These are phyloP conservation scores for Apocheima hispidaria DNA, from an alignment of 2,888 invertebrate species.

Conservation along the genomic window DNA sequence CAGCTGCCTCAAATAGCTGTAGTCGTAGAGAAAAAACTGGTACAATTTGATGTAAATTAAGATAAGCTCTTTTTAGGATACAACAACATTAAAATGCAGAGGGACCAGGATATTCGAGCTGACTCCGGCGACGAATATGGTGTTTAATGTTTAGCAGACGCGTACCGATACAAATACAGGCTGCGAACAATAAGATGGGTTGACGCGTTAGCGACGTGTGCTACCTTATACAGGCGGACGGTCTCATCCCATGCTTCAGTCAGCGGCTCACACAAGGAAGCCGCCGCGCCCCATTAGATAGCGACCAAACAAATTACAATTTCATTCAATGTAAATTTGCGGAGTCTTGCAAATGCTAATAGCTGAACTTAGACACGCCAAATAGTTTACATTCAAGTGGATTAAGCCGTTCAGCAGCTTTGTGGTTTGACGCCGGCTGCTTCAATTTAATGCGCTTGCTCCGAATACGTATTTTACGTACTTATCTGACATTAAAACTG, in stretches of 20 bases:
- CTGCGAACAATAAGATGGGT: slow-evolving; percentile 69
- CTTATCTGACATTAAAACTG: not conserved
- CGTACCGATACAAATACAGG: slow-evolving; percentile 62
- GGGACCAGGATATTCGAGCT: slow-evolving; percentile 25
- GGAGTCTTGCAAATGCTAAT: slow-evolving; percentile 68
- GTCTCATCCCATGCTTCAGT: slow-evolving; percentile 48
- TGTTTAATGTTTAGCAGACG: slow-evolving; percentile 48
- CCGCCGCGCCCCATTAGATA: slow-evolving; percentile 53
- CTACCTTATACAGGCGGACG: slow-evolving; percentile 62
- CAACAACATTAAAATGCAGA: slow-evolving; percentile 30
- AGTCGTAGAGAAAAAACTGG: slow-evolving; percentile 25
- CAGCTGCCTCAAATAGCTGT: slow-evolving; percentile 15
- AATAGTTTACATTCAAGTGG: slow-evolving; percentile 71
- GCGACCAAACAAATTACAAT: slow-evolving; percentile 77
- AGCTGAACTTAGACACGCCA: slow-evolving; percentile 74
- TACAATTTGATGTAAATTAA: slow-evolving; percentile 31
- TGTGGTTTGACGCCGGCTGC: slow-evolving; percentile 54
- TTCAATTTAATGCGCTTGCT: slow-evolving; percentile 59
- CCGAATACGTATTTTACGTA: not conserved
- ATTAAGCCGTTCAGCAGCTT: slow-evolving; percentile 71
- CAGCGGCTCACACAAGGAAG: slow-evolving; percentile 62
- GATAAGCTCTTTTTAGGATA: slow-evolving; percentile 31
- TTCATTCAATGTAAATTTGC: slow-evolving; percentile 82
- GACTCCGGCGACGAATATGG: slow-evolving; percentile 38
- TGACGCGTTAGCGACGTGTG: slow-evolving; percentile 62